Conservation (phyloP, 2,888 invertebrate genomes). For the Eupithecia subfuscata region DNA sequence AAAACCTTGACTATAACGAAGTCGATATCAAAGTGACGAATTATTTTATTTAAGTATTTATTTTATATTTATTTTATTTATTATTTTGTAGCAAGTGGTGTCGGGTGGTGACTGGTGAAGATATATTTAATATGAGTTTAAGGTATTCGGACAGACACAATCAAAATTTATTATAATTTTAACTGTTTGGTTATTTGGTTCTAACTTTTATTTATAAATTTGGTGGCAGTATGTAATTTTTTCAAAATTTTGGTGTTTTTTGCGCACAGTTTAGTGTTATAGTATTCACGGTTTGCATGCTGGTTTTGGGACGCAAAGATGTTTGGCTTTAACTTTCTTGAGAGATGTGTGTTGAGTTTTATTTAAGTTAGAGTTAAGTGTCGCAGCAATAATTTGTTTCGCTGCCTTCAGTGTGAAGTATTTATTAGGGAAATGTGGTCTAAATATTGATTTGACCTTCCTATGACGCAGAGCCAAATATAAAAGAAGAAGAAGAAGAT, state of each 20-base stretch:
- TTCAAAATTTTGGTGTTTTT: slow-evolving; percentile 33
- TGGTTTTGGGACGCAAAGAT: slow-evolving; percentile 29
- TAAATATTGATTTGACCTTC: not conserved
- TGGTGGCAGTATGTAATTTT: not conserved
- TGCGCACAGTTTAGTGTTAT: slow-evolving; percentile 48
- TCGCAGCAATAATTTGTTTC: slow-evolving; percentile 24
- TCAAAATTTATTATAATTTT: slow-evolving; percentile 27
- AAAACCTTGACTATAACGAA: not conserved
- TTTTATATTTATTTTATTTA: slow-evolving; percentile 37
- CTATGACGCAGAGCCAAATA: too few relatives aligned
- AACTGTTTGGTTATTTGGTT: slow-evolving; percentile 14
- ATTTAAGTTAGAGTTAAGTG: slow-evolving; percentile 24
- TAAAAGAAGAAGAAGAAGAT: too few relatives aligned
- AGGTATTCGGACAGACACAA: slow-evolving; percentile 77
- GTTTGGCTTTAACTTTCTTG: slow-evolving; percentile 35
- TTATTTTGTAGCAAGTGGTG: slow-evolving; percentile 81
- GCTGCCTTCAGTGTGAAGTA: slow-evolving; percentile 35
- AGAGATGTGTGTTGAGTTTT: slow-evolving; percentile 18
- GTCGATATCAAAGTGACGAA: slow-evolving; percentile 26
- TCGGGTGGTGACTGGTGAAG: slow-evolving; percentile 87
- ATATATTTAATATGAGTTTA: slow-evolving; percentile 91
- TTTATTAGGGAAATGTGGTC: slow-evolving; percentile 31
- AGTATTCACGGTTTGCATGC: slow-evolving; percentile 41
- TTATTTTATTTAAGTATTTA: slow-evolving; percentile 38
- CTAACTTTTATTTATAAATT: not conserved